Evolutionary conservation across 2,797 vertebrate genomes (phyloP).

Genomic region (Tokudaia tokunoshimensis): DNA sequence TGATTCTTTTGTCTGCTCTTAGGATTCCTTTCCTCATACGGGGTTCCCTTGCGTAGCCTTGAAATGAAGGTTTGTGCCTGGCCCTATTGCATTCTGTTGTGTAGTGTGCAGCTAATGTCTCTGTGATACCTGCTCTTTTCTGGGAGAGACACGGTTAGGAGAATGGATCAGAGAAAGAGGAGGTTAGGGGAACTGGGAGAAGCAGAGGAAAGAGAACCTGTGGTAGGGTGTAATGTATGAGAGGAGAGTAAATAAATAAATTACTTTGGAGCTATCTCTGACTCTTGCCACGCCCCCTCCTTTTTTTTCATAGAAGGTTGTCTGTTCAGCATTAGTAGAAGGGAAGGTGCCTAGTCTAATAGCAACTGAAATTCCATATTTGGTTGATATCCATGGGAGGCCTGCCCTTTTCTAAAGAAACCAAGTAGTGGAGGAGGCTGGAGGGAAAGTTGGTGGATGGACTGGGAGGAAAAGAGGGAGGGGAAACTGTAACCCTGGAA

Average conservation of each 20-base stretch:
- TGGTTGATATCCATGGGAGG: not conserved
- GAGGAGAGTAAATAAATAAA: not conserved
- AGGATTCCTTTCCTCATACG: no score
- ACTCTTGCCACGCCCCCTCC: not conserved
- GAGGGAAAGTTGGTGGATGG: not conserved
- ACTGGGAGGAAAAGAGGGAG: not conserved
- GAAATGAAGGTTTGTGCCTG: not conserved
- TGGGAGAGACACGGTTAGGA: not conserved
- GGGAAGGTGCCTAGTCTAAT: not conserved
- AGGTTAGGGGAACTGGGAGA: not conserved
- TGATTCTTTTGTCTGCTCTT: not conserved
- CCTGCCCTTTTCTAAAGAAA: not conserved
- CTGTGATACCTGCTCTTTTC: not conserved
- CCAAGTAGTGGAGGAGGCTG: not conserved
- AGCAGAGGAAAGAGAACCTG: not conserved
- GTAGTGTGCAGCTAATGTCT: not conserved
- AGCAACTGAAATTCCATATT: not conserved
- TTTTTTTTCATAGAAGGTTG: not conserved
- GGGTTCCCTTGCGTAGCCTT: not conserved
- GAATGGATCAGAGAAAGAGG: not conserved
- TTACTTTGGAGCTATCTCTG: not conserved
- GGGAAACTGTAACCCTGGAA: not conserved
- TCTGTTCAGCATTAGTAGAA: not conserved
- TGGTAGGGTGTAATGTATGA: not conserved
- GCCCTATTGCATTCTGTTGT: not conserved